A percentile compares a stretch with the other conserved stretches of the same genome.
Evolutionary conservation across 2,113 vertebrate species (phyloP).

Genomic region (Syngnathus floridae): DNA sequence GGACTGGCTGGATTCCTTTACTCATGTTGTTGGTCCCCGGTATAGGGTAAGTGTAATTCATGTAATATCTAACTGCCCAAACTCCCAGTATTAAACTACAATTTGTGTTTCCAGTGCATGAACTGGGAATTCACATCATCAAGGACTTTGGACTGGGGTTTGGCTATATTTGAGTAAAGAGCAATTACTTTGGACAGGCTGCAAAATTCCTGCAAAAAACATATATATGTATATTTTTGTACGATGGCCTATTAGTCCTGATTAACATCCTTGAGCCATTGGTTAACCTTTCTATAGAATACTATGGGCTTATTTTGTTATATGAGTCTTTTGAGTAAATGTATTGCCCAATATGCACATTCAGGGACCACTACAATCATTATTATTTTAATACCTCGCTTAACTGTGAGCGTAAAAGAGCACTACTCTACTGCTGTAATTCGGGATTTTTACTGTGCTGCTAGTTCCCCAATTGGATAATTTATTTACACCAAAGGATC

Average conservation of each 20-base stretch:
- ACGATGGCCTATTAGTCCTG: conserved; percentile 3
- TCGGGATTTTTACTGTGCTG: conserved; percentile 31
- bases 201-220: not conserved
- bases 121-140: conserved; percentile 32
- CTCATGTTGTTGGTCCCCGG: conserved; percentile 55
- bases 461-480: conserved; percentile 14
- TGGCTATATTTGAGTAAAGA: conserved; percentile 4
- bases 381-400: conserved; percentile 40
- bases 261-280: not conserved
- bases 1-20: conserved; percentile 65
- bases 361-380: conserved; percentile 65
- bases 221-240: not conserved
- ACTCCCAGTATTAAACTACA: conserved; percentile 5
- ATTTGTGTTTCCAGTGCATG: conserved; percentile 42
- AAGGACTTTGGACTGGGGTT: conserved; percentile 12
- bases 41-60: conserved; percentile 67
- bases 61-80: conserved; percentile 56
- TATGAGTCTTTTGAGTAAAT: conserved; percentile 59
- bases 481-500: no score
- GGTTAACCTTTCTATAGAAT: not conserved
- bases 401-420: conserved; percentile 25
- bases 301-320: conserved; percentile 37
- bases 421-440: conserved; percentile 31
- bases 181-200: not conserved
- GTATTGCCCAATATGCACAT: conserved; percentile 57